Conservation (phyloP, 1,140 invertebrate species). For the Hylyphantes graminicola region DNA sequence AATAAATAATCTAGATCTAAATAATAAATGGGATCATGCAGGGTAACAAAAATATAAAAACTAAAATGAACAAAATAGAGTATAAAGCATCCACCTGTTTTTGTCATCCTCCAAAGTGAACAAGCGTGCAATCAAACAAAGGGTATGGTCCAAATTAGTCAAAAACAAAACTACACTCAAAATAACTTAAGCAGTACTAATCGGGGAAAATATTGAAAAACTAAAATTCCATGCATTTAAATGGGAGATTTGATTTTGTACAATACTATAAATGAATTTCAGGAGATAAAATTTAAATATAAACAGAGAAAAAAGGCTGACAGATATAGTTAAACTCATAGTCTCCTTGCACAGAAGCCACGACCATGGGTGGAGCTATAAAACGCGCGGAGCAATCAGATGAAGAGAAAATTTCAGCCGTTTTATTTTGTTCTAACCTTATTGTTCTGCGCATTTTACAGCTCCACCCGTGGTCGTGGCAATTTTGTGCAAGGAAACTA, state of each 20-base stretch:
- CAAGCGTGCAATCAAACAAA: constrained; percentile 58
- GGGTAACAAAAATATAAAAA: background rate
- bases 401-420: too few species aligned
- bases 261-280: background rate
- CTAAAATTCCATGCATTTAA: background rate
- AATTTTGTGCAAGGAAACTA: too few species aligned
- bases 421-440: too few species aligned
- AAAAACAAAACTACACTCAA: constrained; percentile 32
- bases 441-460: too few species aligned
- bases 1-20: constrained; percentile 40
- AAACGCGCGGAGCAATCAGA: too few species aligned
- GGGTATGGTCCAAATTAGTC: constrained; percentile 30
- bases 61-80: constrained; percentile 30
- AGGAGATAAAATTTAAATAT: too few species aligned
- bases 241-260: background rate
- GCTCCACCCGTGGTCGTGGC: too few species aligned
- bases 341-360: too few species aligned
- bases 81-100: constrained; percentile 58
- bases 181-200: background rate
- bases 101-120: constrained; percentile 50
- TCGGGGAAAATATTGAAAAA: background rate
- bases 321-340: too few species aligned
- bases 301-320: too few species aligned
- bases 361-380: too few species aligned
- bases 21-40: constrained; percentile 47